Conservation (phyloP, 2,113 vertebrate genomes). For the Synodontis membranacea region DNA sequence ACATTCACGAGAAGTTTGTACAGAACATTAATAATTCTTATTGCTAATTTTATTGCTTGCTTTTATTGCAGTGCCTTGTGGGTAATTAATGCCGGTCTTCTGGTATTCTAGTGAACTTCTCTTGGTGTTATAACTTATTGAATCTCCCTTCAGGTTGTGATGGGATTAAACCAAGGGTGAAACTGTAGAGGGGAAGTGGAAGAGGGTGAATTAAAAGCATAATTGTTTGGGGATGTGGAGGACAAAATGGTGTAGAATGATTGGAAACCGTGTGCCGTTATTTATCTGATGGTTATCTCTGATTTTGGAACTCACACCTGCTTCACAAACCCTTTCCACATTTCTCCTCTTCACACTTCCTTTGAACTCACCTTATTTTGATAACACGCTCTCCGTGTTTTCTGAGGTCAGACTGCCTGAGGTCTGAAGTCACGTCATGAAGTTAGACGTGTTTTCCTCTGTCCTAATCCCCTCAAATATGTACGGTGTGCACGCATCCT, state of each 20-base stretch:
- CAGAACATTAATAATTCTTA: neutral
- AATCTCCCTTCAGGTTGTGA: conserved; percentile 4
- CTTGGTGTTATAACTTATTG: neutral
- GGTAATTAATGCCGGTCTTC: neutral
- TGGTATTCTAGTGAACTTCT: neutral
- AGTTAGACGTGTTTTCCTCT: conserved; percentile 30
- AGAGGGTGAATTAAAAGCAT: neutral
- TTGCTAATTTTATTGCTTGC: too few relatives aligned
- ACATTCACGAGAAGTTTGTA: neutral
- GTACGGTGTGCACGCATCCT: conserved; percentile 7
- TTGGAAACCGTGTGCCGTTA: conserved; percentile 15
- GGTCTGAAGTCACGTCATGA: conserved; percentile 31
- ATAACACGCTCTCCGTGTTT: conserved; percentile 2
- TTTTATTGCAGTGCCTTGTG: neutral
- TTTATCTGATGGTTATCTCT: conserved; percentile 15
- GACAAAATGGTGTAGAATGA: neutral
- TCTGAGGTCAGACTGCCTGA: conserved; percentile 20
- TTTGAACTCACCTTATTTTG: conserved; percentile 37
- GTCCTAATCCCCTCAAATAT: conserved; percentile 28
- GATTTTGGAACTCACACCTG: conserved; percentile 29
- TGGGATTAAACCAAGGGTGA: neutral
- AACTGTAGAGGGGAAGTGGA: conserved; percentile 20
- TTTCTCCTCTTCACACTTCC: conserved; percentile 33
- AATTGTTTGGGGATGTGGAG: conserved; percentile 20
- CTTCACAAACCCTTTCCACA: conserved; percentile 15